phyloP scores from a whole-genome alignment of 2,113 vertebrate genomes.

The Phalacrocorax pelagicus region DNA sequence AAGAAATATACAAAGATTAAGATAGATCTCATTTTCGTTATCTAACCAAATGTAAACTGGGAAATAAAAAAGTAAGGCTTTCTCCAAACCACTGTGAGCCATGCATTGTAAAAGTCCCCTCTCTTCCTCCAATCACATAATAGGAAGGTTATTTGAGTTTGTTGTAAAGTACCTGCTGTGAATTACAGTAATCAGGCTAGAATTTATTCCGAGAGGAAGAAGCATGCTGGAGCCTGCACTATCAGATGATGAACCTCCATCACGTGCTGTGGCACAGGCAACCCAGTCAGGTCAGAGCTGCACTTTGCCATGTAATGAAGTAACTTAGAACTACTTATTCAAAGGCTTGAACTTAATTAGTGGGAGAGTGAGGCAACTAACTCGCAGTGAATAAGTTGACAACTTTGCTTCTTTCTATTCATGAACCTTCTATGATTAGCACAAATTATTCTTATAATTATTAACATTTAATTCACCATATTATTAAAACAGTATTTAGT shows the following conservation, averaged over 20 bases:
- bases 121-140: not conserved
- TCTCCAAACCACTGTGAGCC: not conserved
- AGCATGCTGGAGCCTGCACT: not conserved
- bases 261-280: not conserved
- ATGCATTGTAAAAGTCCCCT: not conserved
- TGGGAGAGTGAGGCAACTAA: not conserved
- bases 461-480: conserved; percentile 18
- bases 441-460: conserved; percentile 40
- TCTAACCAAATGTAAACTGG: not conserved
- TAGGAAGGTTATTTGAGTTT: conserved; percentile 9
- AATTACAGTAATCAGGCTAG: conserved; percentile 13
- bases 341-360: conserved; percentile 45
- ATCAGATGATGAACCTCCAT: not conserved
- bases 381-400: conserved; percentile 15
- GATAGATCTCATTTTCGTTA: not conserved
- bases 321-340: conserved; percentile 16
- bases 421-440: not conserved
- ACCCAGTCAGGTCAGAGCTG: not conserved
- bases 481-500: conserved; percentile 48
- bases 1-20: not conserved
- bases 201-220: not conserved
- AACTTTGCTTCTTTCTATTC: not conserved
- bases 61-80: not conserved
- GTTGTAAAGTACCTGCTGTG: not conserved
- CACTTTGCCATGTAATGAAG: not conserved